Evolutionary conservation across 2,888 invertebrate genomes (phyloP).

Genomic region (Standfussiana lucernea): DNA sequence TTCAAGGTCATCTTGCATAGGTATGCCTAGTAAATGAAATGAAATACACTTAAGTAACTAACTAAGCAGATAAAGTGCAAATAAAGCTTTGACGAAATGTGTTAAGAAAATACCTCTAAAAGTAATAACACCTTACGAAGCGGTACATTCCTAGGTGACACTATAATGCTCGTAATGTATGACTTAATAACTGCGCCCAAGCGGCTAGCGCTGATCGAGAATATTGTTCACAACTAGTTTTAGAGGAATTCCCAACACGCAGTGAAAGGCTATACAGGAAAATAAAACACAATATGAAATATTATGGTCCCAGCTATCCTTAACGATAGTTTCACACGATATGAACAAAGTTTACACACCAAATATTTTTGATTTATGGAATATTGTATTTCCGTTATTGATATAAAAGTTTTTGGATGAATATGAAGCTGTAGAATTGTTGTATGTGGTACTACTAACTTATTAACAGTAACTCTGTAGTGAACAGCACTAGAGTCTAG

Average conservation of each 20-base stretch:
- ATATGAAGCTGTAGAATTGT: background rate
- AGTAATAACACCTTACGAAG: background rate
- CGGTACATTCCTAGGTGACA: background rate
- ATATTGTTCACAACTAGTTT: constrained; percentile 24
- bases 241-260: constrained; percentile 33
- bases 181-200: background rate
- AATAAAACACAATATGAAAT: constrained; percentile 26
- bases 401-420: background rate
- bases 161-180: background rate
- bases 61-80: background rate
- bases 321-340: constrained; percentile 12
- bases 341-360: constrained; percentile 22
- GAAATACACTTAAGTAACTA: background rate
- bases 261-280: constrained; percentile 28
- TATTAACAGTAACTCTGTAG: background rate
- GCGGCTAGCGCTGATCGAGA: constrained; percentile 7
- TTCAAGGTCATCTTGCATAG: too few species aligned
- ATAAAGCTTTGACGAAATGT: too few species aligned
- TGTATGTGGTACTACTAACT: background rate
- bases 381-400: background rate
- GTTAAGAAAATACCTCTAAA: background rate
- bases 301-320: background rate
- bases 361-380: constrained; percentile 3
- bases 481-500: too few species aligned
- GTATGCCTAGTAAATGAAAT: too few species aligned